Evolutionary conservation across 2,888 invertebrate genomes (phyloP), one percentile per base, ranked within the genome.

Genomic region (Corbicula japonica): DNA sequence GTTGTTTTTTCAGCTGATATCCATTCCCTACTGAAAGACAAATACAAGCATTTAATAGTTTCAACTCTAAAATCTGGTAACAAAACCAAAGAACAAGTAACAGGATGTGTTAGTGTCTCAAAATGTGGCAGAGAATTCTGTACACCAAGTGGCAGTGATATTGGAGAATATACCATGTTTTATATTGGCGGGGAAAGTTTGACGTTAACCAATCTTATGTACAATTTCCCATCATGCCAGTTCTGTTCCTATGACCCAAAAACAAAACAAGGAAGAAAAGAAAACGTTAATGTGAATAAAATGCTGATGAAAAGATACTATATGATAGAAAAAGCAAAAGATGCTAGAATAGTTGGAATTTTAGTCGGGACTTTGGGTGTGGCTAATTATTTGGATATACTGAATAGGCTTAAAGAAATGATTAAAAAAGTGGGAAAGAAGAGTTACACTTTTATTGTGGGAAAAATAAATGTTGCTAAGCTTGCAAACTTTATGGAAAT

Each of bases 381-480:
- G 12, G 95, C 96, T 68, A 96, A 97, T 72, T 93, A 93, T 78
- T 94, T 96, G 48, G 95, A 96, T 71, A 95, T 97, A 10, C 96
- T 98, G 12, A 95, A 95, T n/a, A 95, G 96, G 71, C 94, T 98
- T 86, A 96, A 97, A 92, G 93, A 95, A 65, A 94, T 98, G 65
- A 96, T 97, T 46, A 95, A 95, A 88, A 93, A 95, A 1, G 96
- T 96, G 71, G 96, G 96, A 0, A 98, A 98, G 91, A 98, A 97
- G 92, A 96, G 96, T 83, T 98, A 99, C 91, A 96, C 97, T 56
- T 96, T 99, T 70, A 97, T 97, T 30, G 97, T 99, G 68, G 99
- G 99, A 5, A 98, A 98, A 93, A 96, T 98, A 2, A 99, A 98
- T 94, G 96, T 97, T 15, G 96, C 97, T 0, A 99, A 99, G 93